These are phyloP conservation scores for Heliocidaris tuberculata DNA, from an alignment of 35 echinoderm and acorn worm genomes.

Conservation along the genomic window DNA sequence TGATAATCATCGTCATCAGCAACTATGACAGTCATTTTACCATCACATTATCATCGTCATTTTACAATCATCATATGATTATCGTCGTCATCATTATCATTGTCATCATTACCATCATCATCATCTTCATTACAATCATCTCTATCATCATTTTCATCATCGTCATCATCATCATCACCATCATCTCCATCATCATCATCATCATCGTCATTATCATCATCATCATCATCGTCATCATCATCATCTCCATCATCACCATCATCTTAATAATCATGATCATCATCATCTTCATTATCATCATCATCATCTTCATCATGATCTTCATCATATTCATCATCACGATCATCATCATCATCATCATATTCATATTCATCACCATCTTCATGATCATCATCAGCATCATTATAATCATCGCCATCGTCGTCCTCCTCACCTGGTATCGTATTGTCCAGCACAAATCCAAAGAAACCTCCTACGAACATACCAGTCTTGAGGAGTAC, in stretches of 20 bases:
- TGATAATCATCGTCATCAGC: not conserved
- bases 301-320: not conserved
- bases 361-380: not conserved
- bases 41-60: too few relatives aligned
- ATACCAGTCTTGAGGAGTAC: slow-evolving; percentile 86
- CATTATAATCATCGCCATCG: not conserved
- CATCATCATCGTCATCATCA: too few relatives aligned
- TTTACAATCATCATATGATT: too few relatives aligned
- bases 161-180: not conserved
- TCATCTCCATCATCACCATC: too few relatives aligned
- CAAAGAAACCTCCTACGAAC: slow-evolving; percentile 91
- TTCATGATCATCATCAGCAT: not conserved
- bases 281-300: not conserved
- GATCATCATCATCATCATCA: too few relatives aligned
- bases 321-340: not conserved
- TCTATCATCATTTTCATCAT: too few relatives aligned
- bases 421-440: slow-evolving; percentile 69
- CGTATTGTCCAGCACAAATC: slow-evolving; percentile 84
- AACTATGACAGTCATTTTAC: too few relatives aligned
- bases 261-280: not conserved
- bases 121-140: too few relatives aligned
- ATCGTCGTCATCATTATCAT: not conserved
- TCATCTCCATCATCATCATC: not conserved
- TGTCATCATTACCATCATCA: not conserved
- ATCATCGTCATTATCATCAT: not conserved